These are phyloP conservation scores for Hirudo medicinalis DNA, from an alignment of 1,140 invertebrate genomes.

Conservation along the genomic window DNA sequence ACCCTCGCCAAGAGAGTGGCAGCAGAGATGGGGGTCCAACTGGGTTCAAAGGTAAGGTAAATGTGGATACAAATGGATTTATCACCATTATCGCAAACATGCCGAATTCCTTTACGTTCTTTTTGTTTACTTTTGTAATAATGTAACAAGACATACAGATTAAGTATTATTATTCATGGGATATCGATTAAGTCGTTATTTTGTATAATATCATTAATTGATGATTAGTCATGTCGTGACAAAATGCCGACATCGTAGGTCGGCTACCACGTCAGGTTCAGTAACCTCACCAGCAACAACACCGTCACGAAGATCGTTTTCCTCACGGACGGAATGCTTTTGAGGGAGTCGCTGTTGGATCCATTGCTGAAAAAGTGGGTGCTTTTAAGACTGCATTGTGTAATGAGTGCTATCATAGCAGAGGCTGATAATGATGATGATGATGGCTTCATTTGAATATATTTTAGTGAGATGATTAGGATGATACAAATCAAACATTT, in stretches of 20 bases:
- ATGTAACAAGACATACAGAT: no score
- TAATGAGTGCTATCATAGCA: no score
- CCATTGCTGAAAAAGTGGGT: conserved; percentile 38
- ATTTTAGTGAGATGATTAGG: background rate
- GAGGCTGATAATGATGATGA: no score
- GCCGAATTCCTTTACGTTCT: no score
- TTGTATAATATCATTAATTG: no score
- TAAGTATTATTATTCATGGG: no score
- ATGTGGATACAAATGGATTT: background rate
- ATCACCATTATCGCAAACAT: background rate
- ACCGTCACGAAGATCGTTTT: conserved; percentile 61
- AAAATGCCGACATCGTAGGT: conserved; percentile 37
- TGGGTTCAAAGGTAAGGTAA: conserved; percentile 52
- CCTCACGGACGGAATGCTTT: conserved; percentile 85
- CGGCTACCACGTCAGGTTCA: conserved; percentile 84
- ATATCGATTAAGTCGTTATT: no score
- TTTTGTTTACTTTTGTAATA: no score
- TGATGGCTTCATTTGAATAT: background rate
- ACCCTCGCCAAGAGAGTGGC: conserved; percentile 75
- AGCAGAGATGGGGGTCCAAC: conserved; percentile 50
- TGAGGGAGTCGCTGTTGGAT: conserved; percentile 67
- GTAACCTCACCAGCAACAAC: conserved; percentile 58
- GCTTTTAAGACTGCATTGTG: conserved; percentile 42
- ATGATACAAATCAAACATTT: no score
- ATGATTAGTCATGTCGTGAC: background rate